These are phyloP conservation scores for Promerops cafer DNA, from an alignment of 2,113 vertebrate species.

Conservation along the genomic window DNA sequence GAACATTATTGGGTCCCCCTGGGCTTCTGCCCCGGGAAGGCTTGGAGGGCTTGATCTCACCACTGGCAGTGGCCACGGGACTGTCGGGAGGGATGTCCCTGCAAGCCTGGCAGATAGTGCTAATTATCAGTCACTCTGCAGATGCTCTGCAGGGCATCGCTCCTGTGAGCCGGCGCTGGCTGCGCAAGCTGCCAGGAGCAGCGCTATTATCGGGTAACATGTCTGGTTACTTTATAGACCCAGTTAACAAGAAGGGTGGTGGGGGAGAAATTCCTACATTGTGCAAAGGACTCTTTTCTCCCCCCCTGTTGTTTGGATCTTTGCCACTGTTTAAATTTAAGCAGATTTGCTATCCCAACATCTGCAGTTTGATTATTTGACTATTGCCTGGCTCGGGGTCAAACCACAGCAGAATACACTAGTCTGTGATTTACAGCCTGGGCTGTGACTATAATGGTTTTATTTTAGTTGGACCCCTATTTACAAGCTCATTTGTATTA, in stretches of 20 bases:
- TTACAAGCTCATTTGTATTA: conserved; percentile 72
- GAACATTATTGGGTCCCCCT: not conserved
- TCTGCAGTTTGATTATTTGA: conserved; percentile 81
- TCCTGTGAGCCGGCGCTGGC: not conserved
- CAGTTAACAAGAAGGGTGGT: conserved; percentile 18
- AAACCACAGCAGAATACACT: conserved; percentile 73
- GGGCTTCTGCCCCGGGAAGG: not conserved
- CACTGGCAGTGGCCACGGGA: accelerated
- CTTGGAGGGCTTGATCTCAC: not conserved
- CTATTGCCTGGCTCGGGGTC: conserved; percentile 74
- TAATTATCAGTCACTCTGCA: not conserved
- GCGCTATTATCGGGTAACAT: conserved; percentile 3
- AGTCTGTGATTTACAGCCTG: conserved; percentile 72
- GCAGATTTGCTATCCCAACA: conserved; percentile 71
- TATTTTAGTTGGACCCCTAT: conserved; percentile 72
- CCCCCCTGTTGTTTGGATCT: conserved; percentile 32
- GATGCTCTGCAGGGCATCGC: not conserved
- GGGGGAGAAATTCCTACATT: conserved; percentile 31
- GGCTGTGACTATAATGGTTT: conserved; percentile 71
- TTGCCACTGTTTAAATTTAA: conserved; percentile 75
- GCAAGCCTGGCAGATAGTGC: not conserved
- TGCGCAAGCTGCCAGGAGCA: not conserved
- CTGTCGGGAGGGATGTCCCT: accelerated
- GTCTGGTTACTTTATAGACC: conserved; percentile 65
- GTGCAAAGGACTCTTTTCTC: conserved; percentile 32